Percentiles rank a stretch among this genome's conserved stretches.
Conservation (phyloP, 2,797 vertebrate genomes). For the Nyctibius grandis region DNA sequence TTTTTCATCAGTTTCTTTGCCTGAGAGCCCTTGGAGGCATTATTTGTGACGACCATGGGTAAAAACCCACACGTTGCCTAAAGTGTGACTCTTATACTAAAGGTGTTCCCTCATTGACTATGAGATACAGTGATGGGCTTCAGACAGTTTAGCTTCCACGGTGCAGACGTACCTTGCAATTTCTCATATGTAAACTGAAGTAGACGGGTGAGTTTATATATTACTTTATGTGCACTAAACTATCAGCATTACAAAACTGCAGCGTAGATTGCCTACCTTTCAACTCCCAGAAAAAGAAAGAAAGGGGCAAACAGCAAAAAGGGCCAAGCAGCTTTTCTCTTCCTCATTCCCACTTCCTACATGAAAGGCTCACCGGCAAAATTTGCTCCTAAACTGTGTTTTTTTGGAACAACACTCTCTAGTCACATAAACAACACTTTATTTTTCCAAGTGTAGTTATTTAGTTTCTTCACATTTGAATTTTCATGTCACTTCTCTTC, state of each 20-base stretch:
- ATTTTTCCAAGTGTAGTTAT: conserved; percentile 55
- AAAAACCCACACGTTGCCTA: background rate
- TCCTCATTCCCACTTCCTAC: background rate
- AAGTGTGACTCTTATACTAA: background rate
- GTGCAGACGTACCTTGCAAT: background rate
- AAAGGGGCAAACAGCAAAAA: background rate
- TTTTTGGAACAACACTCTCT: conserved; percentile 11
- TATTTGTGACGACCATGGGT: background rate
- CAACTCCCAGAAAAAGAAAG: background rate
- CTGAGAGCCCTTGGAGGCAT: background rate
- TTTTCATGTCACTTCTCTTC: conserved; percentile 54
- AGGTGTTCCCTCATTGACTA: background rate
- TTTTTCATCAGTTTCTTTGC: background rate
- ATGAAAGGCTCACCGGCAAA: background rate
- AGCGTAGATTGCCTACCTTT: background rate
- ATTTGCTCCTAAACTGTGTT: background rate
- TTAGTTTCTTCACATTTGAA: conserved; percentile 47
- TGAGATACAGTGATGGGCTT: background rate
- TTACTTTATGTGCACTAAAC: background rate
- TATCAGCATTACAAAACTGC: background rate
- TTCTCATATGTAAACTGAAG: background rate
- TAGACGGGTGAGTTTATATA: background rate
- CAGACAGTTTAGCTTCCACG: background rate
- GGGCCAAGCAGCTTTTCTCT: background rate
- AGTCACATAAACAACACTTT: conserved; percentile 49